Conservation (phyloP, 1,140 invertebrate species). For the Drosophila subpulchrella region DNA sequence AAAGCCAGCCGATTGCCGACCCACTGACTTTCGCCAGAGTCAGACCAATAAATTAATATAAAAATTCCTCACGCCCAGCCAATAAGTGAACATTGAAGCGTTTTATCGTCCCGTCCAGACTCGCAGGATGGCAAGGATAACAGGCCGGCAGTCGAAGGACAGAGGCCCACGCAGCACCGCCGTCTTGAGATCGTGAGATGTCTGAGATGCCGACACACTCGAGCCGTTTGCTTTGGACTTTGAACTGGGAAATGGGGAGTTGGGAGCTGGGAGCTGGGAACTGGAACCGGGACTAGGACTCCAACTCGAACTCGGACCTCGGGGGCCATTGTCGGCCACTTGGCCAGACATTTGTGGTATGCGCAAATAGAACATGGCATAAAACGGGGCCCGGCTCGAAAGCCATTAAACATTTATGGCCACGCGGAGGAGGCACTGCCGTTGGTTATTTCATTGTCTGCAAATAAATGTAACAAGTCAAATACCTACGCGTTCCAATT, state of each 20-base stretch:
- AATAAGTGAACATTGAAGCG: conserved; percentile 77
- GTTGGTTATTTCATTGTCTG: conserved; percentile 23
- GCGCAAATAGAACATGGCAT: conserved; percentile 53
- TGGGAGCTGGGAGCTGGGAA: not conserved
- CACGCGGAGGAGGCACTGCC: conserved; percentile 1
- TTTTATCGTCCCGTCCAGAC: conserved; percentile 71
- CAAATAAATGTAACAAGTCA: conserved; percentile 43
- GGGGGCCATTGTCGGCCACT: conserved; percentile 39
- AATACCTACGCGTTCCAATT: conserved; percentile 25
- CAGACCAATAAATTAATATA: conserved; percentile 80
- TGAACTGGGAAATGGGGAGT: conserved; percentile 1
- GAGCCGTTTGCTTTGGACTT: conserved; percentile 68
- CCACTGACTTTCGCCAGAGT: conserved; percentile 31
- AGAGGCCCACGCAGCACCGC: conserved; percentile 4
- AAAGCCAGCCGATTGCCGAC: conserved; percentile 60
- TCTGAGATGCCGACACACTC: conserved; percentile 73
- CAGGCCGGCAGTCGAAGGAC: conserved; percentile 10
- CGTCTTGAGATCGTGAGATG: conserved; percentile 50
- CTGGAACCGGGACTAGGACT: not conserved
- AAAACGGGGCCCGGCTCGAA: conserved; percentile 25
- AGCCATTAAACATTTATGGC: conserved; percentile 63
- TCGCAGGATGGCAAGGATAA: conserved; percentile 35
- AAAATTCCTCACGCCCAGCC: conserved; percentile 82
- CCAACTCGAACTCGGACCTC: not conserved
- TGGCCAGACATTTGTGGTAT: conserved; percentile 62